These are phyloP conservation scores for Mesorhabditis spiculigera DNA, from an alignment of 2,888 invertebrate species.

Conservation along the genomic window DNA sequence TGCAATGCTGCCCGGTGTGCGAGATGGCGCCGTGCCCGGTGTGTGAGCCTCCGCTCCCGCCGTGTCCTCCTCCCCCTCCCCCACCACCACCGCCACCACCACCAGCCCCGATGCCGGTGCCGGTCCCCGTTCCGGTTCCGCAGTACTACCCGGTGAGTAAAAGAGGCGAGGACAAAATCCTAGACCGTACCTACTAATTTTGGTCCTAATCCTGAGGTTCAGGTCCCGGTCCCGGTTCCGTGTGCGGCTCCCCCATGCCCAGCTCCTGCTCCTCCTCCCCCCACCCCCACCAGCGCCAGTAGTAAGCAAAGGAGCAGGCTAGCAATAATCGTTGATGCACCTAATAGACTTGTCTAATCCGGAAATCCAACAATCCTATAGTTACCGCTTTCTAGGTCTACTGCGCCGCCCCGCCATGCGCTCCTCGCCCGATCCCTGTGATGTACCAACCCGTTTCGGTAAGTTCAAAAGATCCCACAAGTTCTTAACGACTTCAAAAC, in stretches of 20 bases:
- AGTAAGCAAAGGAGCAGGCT: too few relatives aligned
- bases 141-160: not conserved
- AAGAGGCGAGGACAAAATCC: too few relatives aligned
- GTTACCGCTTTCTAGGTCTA: not conserved
- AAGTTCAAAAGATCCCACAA: too few relatives aligned
- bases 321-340: too few relatives aligned
- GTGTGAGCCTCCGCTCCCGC: not conserved
- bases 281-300: not conserved
- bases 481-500: too few relatives aligned
- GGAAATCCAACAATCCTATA: too few relatives aligned
- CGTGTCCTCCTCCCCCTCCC: slow-evolving; percentile 3
- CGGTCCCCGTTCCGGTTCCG: not conserved
- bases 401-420: not conserved
- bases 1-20: not conserved
- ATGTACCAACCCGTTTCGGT: not conserved
- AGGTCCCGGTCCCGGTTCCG: not conserved
- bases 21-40: not conserved
- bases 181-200: too few relatives aligned
- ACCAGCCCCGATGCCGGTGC: not conserved
- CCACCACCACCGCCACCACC: not conserved
- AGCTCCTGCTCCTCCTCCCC: not conserved
- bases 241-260: not conserved
- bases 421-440: slow-evolving; percentile 3
- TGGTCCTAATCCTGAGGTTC: not conserved
- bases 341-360: too few relatives aligned